phyloP scores from a whole-genome alignment of 1,140 invertebrate species.

The Micrasema longulum region DNA sequence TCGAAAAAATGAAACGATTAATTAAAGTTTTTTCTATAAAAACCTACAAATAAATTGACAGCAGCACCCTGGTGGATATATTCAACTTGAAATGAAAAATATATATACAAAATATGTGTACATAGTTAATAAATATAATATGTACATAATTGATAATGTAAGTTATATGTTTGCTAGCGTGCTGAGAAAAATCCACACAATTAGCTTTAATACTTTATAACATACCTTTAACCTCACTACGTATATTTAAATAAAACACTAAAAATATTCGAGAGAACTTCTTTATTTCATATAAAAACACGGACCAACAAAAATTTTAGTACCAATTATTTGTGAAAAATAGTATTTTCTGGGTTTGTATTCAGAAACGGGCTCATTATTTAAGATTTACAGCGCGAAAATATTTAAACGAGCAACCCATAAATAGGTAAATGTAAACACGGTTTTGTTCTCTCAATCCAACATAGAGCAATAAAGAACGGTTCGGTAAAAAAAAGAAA shows the following conservation, averaged over 20 bases:
- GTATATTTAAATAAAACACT: not conserved
- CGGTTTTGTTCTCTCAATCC: constrained; percentile 16
- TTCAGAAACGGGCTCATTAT: constrained; percentile 49
- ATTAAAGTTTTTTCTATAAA: not conserved
- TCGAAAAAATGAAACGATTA: not conserved
- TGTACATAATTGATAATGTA: not conserved
- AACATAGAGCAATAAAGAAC: constrained; percentile 22
- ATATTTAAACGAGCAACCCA: constrained; percentile 43
- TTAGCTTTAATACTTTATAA: not conserved
- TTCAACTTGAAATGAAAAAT: too few species aligned
- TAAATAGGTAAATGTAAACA: constrained; percentile 48
- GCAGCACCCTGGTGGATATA: not conserved
- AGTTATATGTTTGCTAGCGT: not conserved
- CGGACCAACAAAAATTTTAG: constrained; percentile 22
- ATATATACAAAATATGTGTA: not conserved
- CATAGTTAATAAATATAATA: not conserved
- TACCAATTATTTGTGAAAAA: constrained; percentile 50
- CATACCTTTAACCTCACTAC: constrained; percentile 14
- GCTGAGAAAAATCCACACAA: not conserved
- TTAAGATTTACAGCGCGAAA: constrained; percentile 48
- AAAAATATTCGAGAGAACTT: constrained; percentile 1
- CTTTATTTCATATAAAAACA: constrained; percentile 11
- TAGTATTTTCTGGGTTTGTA: constrained; percentile 44
- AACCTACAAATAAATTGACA: not conserved
- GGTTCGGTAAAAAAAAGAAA: constrained; percentile 9